Percentiles rank a stretch among this genome's conserved stretches.
Evolutionary conservation across 2,888 invertebrate species (phyloP).

Genomic region (Actias luna): DNA sequence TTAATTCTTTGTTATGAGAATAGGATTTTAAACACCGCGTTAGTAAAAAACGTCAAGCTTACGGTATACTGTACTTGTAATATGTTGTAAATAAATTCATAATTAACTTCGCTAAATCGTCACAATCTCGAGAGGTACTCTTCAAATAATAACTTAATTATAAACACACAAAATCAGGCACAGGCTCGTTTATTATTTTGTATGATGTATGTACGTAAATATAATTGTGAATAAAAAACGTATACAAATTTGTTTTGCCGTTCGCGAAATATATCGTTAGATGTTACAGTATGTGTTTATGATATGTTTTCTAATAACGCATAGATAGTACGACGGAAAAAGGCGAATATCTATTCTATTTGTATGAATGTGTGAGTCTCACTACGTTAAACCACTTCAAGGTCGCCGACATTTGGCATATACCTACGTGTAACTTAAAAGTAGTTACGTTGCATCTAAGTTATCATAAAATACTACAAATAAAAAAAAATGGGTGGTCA

Average conservation of each 20-base stretch:
- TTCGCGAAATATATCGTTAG: neutral
- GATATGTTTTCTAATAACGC: neutral
- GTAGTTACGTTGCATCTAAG: conserved; percentile 18
- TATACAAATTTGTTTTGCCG: conserved; percentile 1
- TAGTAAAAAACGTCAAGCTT: too few species aligned
- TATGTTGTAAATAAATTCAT: neutral
- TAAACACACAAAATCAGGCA: neutral
- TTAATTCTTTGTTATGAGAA: too few species aligned
- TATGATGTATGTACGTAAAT: neutral
- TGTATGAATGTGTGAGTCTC: conserved; percentile 26
- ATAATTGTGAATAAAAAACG: conserved; percentile 5
- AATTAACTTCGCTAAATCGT: neutral
- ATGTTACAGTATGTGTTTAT: neutral
- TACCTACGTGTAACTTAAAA: conserved; percentile 17
- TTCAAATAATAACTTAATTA: conserved; percentile 2
- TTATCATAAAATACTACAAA: conserved; percentile 7
- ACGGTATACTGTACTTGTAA: too few species aligned
- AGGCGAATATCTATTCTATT: conserved; percentile 15
- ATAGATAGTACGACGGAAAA: conserved; percentile 9
- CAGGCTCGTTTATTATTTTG: neutral
- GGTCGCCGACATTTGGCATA: conserved; percentile 37
- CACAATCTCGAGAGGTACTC: neutral
- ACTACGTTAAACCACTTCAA: conserved; percentile 34
- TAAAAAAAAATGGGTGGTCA: neutral
- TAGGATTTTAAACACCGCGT: too few species aligned